phyloP scores from a whole-genome alignment of 2,888 invertebrate genomes.

The Philaethria dido region DNA sequence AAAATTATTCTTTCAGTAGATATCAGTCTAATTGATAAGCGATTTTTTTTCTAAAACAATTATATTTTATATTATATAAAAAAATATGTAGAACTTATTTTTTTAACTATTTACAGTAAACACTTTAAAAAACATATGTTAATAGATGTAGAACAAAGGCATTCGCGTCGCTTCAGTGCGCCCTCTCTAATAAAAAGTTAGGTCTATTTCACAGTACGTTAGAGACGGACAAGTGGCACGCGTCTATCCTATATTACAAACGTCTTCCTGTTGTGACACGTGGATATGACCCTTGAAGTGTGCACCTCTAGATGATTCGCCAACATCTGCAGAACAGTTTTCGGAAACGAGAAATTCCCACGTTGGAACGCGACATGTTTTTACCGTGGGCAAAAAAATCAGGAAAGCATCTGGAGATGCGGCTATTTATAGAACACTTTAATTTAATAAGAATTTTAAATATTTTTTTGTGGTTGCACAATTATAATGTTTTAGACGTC shows the following conservation, averaged over 20 bases:
- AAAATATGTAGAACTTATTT: not conserved
- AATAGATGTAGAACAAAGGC: constrained; percentile 26
- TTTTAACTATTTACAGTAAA: not conserved
- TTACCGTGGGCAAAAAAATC: constrained; percentile 60
- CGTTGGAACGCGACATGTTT: constrained; percentile 68
- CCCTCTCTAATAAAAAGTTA: constrained; percentile 54
- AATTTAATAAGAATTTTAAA: constrained; percentile 64
- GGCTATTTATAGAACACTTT: constrained; percentile 66
- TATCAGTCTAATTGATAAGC: not conserved
- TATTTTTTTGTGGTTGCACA: constrained; percentile 25
- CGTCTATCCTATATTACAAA: constrained; percentile 59
- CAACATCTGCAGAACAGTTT: constrained; percentile 67
- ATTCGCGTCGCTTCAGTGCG: constrained; percentile 34
- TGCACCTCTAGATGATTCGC: constrained; percentile 55
- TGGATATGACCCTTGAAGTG: constrained; percentile 53
- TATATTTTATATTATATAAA: not conserved
- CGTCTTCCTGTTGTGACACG: constrained; percentile 76
- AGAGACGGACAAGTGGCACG: constrained; percentile 70
- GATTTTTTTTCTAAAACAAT: not conserved
- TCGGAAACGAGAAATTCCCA: constrained; percentile 64
- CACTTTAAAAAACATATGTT: constrained; percentile 15
- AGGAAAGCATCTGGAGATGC: constrained; percentile 74
- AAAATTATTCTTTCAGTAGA: not conserved
- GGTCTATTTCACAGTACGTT: constrained; percentile 72
- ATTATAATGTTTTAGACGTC: not conserved